Evolutionary conservation across 2,113 vertebrate genomes (phyloP), one percentile per base, ranked within the genome.

Genomic region (Chaetodon auriga): DNA sequence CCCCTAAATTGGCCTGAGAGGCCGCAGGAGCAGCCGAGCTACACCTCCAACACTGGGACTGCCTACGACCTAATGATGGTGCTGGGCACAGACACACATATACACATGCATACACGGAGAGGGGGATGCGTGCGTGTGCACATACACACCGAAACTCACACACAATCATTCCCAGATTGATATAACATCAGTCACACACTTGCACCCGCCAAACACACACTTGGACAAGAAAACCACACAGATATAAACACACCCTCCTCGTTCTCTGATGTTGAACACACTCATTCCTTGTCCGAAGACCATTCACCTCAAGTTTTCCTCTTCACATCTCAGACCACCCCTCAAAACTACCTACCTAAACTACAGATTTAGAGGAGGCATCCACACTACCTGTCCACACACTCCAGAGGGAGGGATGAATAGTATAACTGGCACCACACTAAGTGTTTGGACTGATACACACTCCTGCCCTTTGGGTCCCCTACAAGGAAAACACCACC

Each of bases 1-100:
- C 90, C 88, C 80, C 88, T 87, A 93, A 94, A 95, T 95, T 94
- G 93, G 75, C 87, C 92, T 75, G 73, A 91, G 90, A 89, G 92
- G 90, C 85, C 60, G 65, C 86, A 77, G 90, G 84, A 86, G 83
- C 82, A 46, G 77, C 87, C 45, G 7, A 75, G 88, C 82, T 78
- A 87, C 92, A 90, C 89, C 89, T 87, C 90, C 84, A 85, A 63
- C 85, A 53, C 80, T 86, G 88, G 83, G 82, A 75, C 89, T 91
- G 82, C 89, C 85, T 82, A 71, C 70, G 84, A 94, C 90, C 93
- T 93, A 91, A 95, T 94, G 93, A 91, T 74, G 86, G 85, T 79
- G 70, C 80, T 73, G 69, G 63, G 72, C 55, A 68, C 51, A 38
- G 81, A 82, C 78, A 62, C 78, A 68, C 74, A 54, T 43, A 73